Base-by-base conservation (phyloP, 2,797 vertebrate species). In the Ataeniobius toweri region DNA sequence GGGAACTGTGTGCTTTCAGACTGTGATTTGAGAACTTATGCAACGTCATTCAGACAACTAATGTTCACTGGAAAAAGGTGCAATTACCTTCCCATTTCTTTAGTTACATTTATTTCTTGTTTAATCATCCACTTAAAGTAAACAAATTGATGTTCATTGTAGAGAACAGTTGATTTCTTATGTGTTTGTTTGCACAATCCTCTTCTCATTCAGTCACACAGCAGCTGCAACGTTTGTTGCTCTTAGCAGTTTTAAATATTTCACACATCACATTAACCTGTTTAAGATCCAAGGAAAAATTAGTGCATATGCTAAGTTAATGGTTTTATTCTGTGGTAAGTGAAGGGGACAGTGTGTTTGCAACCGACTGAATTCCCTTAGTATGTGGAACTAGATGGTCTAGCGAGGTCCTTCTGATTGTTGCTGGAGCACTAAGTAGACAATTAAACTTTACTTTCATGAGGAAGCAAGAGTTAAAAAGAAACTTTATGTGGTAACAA, bases 131-230 rank as follows among this genome's bases (percentile, higher is more conserved):
- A 24, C 41, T 28, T 5, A 2, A 79, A 76, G 74, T 84, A 65
- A 76, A 16, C 71, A 76, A 14, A 39, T 78, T 74, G 70, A 61
- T 58, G 12, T 12, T 31, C 44, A 22, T 85, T 75, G 73, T 65
- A 18, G 41, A 80, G 80, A 85, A 70, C 51, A 1, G 61, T 82
- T 31, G 69, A 82, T 80, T 81, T 75, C 56, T 75, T 28, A 13
- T 75, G 44, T 72, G 18, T 48, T 72, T 50, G 10, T 83, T 88
- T 82, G 71, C 72, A 26, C 58, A 3, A 31, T 65, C 31, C 8
- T 26, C 28, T 12, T 41, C 53, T 55, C 22, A 55, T 55, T 6
- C 53, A 55, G 5, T 55, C 22, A 22, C 22, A 55, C 5, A 24
- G 6, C 22, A 51, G 50, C 48, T 51, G 50, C 14, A 18, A 18